Evolutionary conservation across 2,888 invertebrate species (phyloP), one percentile per base, ranked within the genome.

Genomic region (Tenthredo notha): DNA sequence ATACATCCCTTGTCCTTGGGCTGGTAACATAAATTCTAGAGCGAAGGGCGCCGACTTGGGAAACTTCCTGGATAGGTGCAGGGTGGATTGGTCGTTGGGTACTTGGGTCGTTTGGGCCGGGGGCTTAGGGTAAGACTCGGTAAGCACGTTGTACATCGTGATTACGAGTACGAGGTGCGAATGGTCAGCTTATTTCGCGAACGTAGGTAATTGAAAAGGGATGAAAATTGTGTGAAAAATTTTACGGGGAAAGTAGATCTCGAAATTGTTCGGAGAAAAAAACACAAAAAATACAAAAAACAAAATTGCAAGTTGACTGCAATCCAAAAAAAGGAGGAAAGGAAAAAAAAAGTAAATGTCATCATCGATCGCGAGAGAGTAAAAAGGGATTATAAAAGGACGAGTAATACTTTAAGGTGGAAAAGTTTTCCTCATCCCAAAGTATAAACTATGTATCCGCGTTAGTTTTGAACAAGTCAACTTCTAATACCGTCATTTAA

Each of bases 401-500:
- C 40, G n/a, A 25, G 54, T 37, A 77, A 72, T 83, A 74, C 15
- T 50, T 33, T 18, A 67, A 67, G 65, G 83, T 67, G 67, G 83
- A 83, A 86, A 86, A 87, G 84, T 86, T 87, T 85, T 58, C 54
- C 78, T 10, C 21, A 72, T 21, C 29, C 9, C n/a, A 29, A 47
- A 50, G 58, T 82, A 47, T 43, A 65, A 84, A 65, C 84, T 67
- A 78, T 43, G 65, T 84, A 78, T 77, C 47, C 43, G 65, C 25
- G 43, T 75, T 50, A 85, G 83, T 85, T 85, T 65, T 58, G 84
- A 84, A 50, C 87, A 85, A 88, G 88, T 87, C 85, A 86, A 88
- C 88, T 90, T 87, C 89, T 88, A 88, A 89, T 89, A 85, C 86
- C 86, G 85, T 86, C 87, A 87, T 90, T 90, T 88, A 87, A 87